These are phyloP conservation scores for Drosophila bifasciata DNA, from an alignment of 1,140 invertebrate species.

Conservation along the genomic window DNA sequence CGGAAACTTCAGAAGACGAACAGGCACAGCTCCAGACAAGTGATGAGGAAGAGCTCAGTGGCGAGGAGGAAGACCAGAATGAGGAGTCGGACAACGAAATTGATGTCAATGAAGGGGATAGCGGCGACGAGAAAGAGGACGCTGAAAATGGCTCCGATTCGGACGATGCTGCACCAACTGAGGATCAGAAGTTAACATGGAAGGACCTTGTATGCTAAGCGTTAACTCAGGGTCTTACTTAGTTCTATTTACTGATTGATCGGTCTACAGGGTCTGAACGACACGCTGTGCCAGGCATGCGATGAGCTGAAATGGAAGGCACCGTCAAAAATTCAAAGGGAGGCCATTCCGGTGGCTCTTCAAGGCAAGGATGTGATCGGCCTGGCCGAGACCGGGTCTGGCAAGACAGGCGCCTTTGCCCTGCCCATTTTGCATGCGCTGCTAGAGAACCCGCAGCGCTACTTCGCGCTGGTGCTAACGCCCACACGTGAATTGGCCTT, in stretches of 20 bases:
- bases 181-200: slow-evolving; percentile 60
- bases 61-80: slow-evolving; percentile 38
- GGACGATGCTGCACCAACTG: slow-evolving; percentile 14
- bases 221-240: background rate
- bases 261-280: slow-evolving; percentile 91
- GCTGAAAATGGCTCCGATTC: slow-evolving; percentile 5
- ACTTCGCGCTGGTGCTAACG: slow-evolving; percentile 97
- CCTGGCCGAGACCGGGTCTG: slow-evolving; percentile 98
- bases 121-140: slow-evolving; percentile 3
- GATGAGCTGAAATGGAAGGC: slow-evolving; percentile 95
- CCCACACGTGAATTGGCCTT: slow-evolving; percentile 98
- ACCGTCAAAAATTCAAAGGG: slow-evolving; percentile 97
- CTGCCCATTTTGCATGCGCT: slow-evolving; percentile 97
- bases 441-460: slow-evolving; percentile 94
- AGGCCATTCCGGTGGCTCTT: slow-evolving; percentile 95
- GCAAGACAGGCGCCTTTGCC: slow-evolving; percentile 99
- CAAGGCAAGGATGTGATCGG: slow-evolving; percentile 98
- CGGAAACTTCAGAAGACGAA: slow-evolving; percentile 80
- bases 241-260: background rate
- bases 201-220: slow-evolving; percentile 68
- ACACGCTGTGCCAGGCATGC: slow-evolving; percentile 96
- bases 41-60: slow-evolving; percentile 55
- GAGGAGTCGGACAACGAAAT: slow-evolving; percentile 30
- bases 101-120: background rate
- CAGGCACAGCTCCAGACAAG: slow-evolving; percentile 52